Evolutionary conservation across 2,797 vertebrate species (phyloP).

Genomic region (Poeciliopsis turneri): DNA sequence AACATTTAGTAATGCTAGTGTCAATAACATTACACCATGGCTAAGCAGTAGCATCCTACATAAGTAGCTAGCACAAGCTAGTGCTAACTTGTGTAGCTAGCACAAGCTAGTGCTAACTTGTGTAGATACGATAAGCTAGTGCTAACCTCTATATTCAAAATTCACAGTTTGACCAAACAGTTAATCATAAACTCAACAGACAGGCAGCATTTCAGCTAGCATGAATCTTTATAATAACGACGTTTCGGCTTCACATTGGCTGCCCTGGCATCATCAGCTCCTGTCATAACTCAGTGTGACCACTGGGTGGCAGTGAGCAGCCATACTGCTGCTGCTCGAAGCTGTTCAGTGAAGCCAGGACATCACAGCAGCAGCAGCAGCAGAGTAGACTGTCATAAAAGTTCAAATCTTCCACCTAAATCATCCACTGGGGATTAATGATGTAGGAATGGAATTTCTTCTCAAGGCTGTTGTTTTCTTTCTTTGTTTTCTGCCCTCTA

Average conservation of each 20-base stretch:
- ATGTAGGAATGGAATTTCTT: conserved; percentile 46
- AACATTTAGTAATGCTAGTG: background rate
- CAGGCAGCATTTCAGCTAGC: background rate
- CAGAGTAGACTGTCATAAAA: conserved; percentile 24
- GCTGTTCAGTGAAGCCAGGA: background rate
- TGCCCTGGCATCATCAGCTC: background rate
- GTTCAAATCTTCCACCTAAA: conserved; percentile 37
- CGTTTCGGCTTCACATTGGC: background rate
- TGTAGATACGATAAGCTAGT: background rate
- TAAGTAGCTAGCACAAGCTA: background rate
- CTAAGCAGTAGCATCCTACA: background rate
- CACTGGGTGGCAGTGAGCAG: conserved; percentile 60
- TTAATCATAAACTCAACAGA: background rate
- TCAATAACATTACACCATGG: too few relatives aligned
- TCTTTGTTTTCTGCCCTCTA: conserved; percentile 3
- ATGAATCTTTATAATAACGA: too few relatives aligned
- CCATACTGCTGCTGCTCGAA: background rate
- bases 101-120: too few relatives aligned
- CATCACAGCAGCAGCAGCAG: background rate
- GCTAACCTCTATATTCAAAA: background rate
- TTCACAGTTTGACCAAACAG: background rate
- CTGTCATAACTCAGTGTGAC: background rate
- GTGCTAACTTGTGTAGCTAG: too few relatives aligned
- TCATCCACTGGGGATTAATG: conserved; percentile 54
- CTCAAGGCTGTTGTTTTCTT: conserved; percentile 42